phyloP scores from a whole-genome alignment of 2,113 vertebrate species.

The Rhabdomys dilectus region DNA sequence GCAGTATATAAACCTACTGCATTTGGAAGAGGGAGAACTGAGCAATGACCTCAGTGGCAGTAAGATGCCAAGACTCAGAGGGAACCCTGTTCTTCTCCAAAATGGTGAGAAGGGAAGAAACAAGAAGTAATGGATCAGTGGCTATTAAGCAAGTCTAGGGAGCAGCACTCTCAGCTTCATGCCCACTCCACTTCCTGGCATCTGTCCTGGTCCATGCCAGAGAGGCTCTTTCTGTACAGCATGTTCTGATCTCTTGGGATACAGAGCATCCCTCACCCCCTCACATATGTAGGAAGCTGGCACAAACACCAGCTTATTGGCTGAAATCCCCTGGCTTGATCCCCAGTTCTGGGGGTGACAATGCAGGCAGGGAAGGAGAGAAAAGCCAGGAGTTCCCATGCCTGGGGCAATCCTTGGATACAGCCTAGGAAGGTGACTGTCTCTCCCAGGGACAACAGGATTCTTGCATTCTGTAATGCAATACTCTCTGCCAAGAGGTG shows the following conservation, averaged over 20 bases:
- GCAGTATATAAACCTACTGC: neutral
- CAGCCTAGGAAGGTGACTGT: neutral
- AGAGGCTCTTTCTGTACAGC: constrained; percentile 60
- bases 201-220: constrained; percentile 33
- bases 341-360: constrained; percentile 27
- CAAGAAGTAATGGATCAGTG: neutral
- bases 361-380: neutral
- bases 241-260: constrained; percentile 68
- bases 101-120: neutral
- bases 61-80: neutral
- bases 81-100: neutral
- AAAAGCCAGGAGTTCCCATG: constrained; percentile 16
- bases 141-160: neutral
- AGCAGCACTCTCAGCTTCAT: neutral
- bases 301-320: constrained; percentile 39
- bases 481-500: neutral
- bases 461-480: neutral
- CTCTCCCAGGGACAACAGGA: neutral
- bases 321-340: constrained; percentile 46
- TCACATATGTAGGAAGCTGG: constrained; percentile 67
- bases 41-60: neutral
- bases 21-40: neutral
- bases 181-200: constrained; percentile 54
- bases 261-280: constrained; percentile 44
- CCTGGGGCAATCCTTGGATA: neutral